Evolutionary conservation across 2,113 vertebrate species (phyloP).

Genomic region (Odontophorus gujanensis): DNA sequence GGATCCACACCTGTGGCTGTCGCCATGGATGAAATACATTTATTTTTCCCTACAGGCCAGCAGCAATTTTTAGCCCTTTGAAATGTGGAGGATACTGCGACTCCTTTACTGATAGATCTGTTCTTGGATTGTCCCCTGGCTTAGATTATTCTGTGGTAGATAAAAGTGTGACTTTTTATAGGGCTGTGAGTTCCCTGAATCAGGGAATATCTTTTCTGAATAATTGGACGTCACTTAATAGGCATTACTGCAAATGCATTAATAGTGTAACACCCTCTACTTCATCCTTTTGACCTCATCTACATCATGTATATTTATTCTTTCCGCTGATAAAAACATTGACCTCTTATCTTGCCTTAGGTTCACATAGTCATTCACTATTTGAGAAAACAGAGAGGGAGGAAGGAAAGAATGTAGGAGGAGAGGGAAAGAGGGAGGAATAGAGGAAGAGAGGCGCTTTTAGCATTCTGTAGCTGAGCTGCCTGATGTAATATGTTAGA

Average conservation of each 20-base stretch:
- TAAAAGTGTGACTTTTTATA: neutral
- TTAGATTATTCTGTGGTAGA: neutral
- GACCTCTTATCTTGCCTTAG: neutral
- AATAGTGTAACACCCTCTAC: neutral
- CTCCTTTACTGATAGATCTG: neutral
- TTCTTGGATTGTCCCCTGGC: neutral
- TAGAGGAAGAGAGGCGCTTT: conserved; percentile 14
- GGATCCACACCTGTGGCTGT: neutral
- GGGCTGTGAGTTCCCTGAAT: neutral
- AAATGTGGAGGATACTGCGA: neutral
- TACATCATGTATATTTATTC: neutral
- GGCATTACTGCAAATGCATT: neutral
- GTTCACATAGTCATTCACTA: neutral
- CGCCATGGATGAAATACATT: neutral
- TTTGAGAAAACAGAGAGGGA: neutral
- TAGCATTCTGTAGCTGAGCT: conserved; percentile 55
- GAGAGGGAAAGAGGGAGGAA: neutral
- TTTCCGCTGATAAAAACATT: neutral
- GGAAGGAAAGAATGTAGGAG: neutral
- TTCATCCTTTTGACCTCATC: conserved; percentile 1
- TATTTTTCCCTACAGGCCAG: neutral
- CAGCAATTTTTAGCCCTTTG: neutral
- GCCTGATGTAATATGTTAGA: conserved; percentile 40
- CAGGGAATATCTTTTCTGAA: neutral
- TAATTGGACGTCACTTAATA: conserved; percentile 22